Evolutionary conservation across 2,888 invertebrate genomes (phyloP).

Genomic region (Agonopterix subpropinquella): DNA sequence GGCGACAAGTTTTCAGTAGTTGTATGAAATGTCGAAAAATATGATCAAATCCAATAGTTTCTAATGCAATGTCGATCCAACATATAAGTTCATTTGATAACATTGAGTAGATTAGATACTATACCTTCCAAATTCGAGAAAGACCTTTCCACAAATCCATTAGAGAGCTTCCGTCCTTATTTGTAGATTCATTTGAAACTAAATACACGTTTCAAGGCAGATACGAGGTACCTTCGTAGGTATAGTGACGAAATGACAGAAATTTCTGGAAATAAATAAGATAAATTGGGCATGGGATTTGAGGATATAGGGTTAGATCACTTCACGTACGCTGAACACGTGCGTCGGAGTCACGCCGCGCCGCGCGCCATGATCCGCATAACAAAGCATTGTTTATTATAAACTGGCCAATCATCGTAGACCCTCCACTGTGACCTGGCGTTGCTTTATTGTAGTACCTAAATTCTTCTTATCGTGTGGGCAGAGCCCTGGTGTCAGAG

Average conservation of each 20-base stretch:
- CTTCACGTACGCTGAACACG: constrained; percentile 39
- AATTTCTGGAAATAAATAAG: constrained; percentile 43
- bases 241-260: constrained; percentile 34
- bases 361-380: constrained; percentile 40
- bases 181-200: too few species aligned
- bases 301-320: constrained; percentile 38
- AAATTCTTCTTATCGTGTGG: too few species aligned
- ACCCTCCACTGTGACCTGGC: constrained; percentile 14
- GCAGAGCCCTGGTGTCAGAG: too few species aligned
- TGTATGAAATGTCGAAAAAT: too few species aligned
- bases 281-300: constrained; percentile 51
- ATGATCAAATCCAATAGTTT: too few species aligned
- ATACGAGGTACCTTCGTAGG: constrained; percentile 23
- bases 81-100: too few species aligned
- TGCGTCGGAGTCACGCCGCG: constrained; percentile 54
- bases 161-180: constrained; percentile 25
- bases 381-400: constrained; percentile 25
- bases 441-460: too few species aligned
- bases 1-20: too few species aligned
- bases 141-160: constrained; percentile 28
- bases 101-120: not conserved
- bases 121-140: not conserved
- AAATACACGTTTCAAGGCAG: constrained; percentile 3
- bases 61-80: too few species aligned
- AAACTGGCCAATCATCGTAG: constrained; percentile 34